phyloP scores from a whole-genome alignment of 2,113 vertebrate species.

The Hassar affinis region DNA sequence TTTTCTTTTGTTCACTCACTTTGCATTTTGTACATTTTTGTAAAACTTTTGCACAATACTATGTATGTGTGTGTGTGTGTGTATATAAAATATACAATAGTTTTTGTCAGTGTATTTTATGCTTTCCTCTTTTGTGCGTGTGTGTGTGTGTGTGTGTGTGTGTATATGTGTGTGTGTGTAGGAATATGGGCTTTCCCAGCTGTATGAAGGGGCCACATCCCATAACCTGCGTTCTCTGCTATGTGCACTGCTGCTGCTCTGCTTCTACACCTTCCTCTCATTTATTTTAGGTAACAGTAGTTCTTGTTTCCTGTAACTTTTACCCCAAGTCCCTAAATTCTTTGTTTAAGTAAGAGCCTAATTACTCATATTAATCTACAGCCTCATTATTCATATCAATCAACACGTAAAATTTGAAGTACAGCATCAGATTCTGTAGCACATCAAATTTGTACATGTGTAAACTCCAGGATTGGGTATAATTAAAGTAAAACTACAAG shows the following conservation, averaged over 20 bases:
- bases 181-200: slow-evolving; percentile 77
- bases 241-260: slow-evolving; percentile 77
- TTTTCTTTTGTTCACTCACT: too few species aligned
- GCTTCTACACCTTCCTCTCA: slow-evolving; percentile 80
- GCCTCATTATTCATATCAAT: neutral
- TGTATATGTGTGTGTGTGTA: slow-evolving; percentile 51
- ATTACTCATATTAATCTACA: neutral
- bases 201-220: slow-evolving; percentile 68
- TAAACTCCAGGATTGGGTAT: neutral
- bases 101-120: neutral
- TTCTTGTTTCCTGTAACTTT: neutral
- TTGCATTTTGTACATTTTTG: too few species aligned
- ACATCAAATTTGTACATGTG: neutral
- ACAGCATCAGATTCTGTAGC: neutral
- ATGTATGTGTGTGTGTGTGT: too few species aligned
- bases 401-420: neutral
- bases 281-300: slow-evolving; percentile 74
- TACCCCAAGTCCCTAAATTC: neutral
- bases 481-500: neutral
- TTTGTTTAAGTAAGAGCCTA: neutral
- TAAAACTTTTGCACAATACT: too few species aligned
- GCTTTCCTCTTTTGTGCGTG: neutral
- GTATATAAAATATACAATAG: too few species aligned
- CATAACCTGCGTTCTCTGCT: slow-evolving; percentile 79
- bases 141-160: neutral